A percentile compares a stretch with the other conserved stretches of the same genome.
Evolutionary conservation across 2,113 vertebrate genomes (phyloP).

Genomic region (Noturus placidus): DNA sequence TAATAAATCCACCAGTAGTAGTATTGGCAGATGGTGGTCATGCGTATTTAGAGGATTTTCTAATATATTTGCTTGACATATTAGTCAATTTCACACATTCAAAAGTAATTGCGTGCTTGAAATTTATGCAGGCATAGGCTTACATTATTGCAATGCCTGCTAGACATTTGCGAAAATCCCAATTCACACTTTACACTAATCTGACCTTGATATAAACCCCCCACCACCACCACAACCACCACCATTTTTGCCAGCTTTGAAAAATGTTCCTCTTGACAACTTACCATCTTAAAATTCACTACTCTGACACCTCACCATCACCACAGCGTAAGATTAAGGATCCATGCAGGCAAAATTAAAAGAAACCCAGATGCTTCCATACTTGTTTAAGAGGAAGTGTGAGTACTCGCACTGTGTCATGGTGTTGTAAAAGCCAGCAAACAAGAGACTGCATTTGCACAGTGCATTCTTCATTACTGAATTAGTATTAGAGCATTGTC

Average conservation of each 20-base stretch:
- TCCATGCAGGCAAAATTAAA: constrained; percentile 83
- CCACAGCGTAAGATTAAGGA: constrained; percentile 83
- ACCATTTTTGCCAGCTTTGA: constrained; percentile 79
- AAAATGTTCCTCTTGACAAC: constrained; percentile 84
- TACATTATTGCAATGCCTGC: constrained; percentile 72
- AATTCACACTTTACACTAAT: constrained; percentile 91
- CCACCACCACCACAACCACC: constrained; percentile 53
- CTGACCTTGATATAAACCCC: constrained; percentile 86
- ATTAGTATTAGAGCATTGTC: background rate
- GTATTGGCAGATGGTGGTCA: constrained; percentile 23
- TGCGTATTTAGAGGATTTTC: constrained; percentile 17
- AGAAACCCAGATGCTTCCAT: constrained; percentile 79
- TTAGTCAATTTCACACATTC: constrained; percentile 85
- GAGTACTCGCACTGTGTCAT: constrained; percentile 24
- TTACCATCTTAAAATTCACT: constrained; percentile 89
- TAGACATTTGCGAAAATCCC: constrained; percentile 88
- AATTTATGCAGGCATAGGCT: constrained; percentile 83
- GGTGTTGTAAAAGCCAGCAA: constrained; percentile 29
- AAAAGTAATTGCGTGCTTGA: constrained; percentile 80
- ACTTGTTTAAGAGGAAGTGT: constrained; percentile 19
- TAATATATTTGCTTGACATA: constrained; percentile 57
- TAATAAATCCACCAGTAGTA: background rate
- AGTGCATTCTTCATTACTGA: background rate
- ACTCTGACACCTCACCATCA: constrained; percentile 84
- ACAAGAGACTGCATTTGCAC: constrained; percentile 11